phyloP scores from a whole-genome alignment of 2,888 invertebrate species.

The Heliconius ethilla region DNA sequence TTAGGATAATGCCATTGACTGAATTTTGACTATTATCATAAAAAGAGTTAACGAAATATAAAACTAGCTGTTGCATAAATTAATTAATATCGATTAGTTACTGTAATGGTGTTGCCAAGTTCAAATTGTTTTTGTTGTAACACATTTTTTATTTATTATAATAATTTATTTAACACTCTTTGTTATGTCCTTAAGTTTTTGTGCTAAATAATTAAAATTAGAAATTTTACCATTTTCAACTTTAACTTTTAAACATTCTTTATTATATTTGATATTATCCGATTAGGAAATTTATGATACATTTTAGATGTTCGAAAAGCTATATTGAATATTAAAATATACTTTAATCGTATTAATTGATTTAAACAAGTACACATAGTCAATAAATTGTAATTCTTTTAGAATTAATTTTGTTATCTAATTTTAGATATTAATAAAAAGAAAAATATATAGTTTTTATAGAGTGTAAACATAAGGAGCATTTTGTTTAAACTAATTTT shows the following conservation, averaged over 20 bases:
- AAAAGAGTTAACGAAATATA: background rate
- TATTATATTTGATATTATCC: background rate
- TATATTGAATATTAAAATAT: background rate
- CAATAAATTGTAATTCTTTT: constrained; percentile 17
- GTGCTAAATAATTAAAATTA: background rate
- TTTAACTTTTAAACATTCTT: background rate
- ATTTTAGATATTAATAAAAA: constrained; percentile 37
- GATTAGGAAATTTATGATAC: background rate
- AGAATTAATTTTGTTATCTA: constrained; percentile 43
- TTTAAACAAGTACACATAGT: constrained; percentile 3
- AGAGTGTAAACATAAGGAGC: background rate
- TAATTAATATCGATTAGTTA: constrained; percentile 12
- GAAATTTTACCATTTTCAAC: background rate
- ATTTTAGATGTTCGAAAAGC: background rate
- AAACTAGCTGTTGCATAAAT: constrained; percentile 9
- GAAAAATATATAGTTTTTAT: background rate
- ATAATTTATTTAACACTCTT: constrained; percentile 3
- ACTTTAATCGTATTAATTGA: background rate
- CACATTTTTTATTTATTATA: constrained; percentile 4
- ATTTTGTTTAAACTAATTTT: background rate
- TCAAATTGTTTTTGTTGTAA: constrained; percentile 14
- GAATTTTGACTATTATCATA: constrained; percentile 34
- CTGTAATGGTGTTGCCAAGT: constrained; percentile 23
- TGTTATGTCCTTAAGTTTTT: constrained; percentile 2
- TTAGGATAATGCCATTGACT: constrained; percentile 46